These are phyloP conservation scores for Diabrotica balteata DNA, from an alignment of 2,888 invertebrate genomes.

Conservation along the genomic window DNA sequence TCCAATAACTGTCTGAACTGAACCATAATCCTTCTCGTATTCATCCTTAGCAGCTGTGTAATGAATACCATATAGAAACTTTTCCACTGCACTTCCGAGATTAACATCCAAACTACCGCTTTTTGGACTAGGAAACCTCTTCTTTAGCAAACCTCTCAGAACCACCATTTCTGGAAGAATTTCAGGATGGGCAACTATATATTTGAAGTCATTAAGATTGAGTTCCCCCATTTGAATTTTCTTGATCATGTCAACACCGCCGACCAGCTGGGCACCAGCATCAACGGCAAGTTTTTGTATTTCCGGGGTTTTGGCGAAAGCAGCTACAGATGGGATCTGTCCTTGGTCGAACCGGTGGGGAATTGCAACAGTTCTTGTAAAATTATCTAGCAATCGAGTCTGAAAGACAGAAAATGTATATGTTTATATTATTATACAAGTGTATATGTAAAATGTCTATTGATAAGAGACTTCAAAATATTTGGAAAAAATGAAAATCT, in stretches of 20 bases:
- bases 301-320: slow-evolving; percentile 75
- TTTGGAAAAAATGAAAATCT: slow-evolving; percentile 10
- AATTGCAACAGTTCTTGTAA: slow-evolving; percentile 70
- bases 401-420: slow-evolving; percentile 49
- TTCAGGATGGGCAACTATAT: slow-evolving; percentile 79
- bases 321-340: slow-evolving; percentile 73
- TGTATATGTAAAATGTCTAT: background rate
- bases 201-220: slow-evolving; percentile 69
- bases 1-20: slow-evolving; percentile 72
- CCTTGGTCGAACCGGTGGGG: slow-evolving; percentile 76
- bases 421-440: too few species aligned
- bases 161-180: slow-evolving; percentile 78
- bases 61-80: slow-evolving; percentile 74
- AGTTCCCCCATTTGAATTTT: slow-evolving; percentile 78
- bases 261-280: slow-evolving; percentile 77
- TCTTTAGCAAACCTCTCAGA: slow-evolving; percentile 79
- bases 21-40: slow-evolving; percentile 74
- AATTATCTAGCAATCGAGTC: slow-evolving; percentile 74
- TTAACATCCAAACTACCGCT: slow-evolving; percentile 73
- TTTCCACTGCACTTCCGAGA: slow-evolving; percentile 67
- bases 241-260: slow-evolving; percentile 78
- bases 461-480: too few species aligned
- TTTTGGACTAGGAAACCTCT: slow-evolving; percentile 75
- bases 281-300: slow-evolving; percentile 66
- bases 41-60: slow-evolving; percentile 74